Conservation (phyloP, 2,888 invertebrate species). For the Mactromeris polynyma region DNA sequence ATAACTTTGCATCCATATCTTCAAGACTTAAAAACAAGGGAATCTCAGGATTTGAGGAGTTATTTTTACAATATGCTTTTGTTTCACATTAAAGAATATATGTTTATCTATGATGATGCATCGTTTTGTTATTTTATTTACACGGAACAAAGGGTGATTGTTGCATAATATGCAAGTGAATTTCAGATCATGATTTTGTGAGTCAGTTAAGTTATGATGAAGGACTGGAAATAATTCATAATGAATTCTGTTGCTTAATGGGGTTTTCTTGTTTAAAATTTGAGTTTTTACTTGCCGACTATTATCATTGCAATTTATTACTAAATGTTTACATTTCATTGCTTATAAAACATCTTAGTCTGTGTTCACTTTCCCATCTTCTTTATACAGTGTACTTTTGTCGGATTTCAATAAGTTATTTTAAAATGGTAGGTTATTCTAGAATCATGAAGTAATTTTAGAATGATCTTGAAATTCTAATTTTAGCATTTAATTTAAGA, state of each 20-base stretch:
- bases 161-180: background rate
- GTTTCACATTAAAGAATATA: background rate
- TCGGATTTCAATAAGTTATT: too few species aligned
- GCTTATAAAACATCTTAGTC: too few species aligned
- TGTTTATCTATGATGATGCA: slow-evolving; percentile 2
- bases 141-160: background rate
- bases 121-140: background rate
- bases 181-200: background rate
- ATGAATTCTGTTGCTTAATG: background rate
- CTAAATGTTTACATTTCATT: too few species aligned
- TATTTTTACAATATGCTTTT: background rate
- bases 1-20: background rate
- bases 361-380: too few species aligned
- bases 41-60: background rate
- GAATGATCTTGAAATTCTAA: too few species aligned
- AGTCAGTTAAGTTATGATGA: background rate
- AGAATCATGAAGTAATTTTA: too few species aligned
- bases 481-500: too few species aligned
- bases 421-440: too few species aligned
- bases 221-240: background rate
- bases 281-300: too few species aligned
- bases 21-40: background rate
- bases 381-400: too few species aligned
- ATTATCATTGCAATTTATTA: too few species aligned
- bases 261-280: too few species aligned